Evolutionary conservation across 2,113 vertebrate genomes (phyloP).

Genomic region (Furnarius figulus): DNA sequence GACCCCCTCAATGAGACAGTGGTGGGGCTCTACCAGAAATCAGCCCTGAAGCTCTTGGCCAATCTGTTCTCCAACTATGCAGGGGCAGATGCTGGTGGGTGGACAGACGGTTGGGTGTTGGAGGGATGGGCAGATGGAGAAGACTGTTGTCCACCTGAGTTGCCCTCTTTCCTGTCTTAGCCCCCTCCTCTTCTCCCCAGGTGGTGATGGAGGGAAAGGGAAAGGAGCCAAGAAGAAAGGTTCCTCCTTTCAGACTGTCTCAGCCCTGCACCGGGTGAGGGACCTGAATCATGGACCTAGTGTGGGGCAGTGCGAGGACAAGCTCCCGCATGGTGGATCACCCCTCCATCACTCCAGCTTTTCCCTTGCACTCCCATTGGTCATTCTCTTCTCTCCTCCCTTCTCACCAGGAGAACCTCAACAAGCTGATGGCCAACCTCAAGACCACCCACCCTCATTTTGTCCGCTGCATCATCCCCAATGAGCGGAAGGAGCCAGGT

Average conservation of each 20-base stretch:
- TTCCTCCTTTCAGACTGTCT: slow-evolving; percentile 92
- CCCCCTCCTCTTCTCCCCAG: neutral
- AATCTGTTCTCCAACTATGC: slow-evolving; percentile 83
- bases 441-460: slow-evolving; percentile 93
- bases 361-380: neutral
- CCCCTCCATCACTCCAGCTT: too few species aligned
- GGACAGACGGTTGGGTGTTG: neutral
- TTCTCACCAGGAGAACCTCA: slow-evolving; percentile 85
- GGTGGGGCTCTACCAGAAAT: slow-evolving; percentile 3
- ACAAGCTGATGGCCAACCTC: slow-evolving; percentile 94
- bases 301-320: neutral
- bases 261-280: slow-evolving; percentile 88
- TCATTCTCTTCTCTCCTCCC: neutral
- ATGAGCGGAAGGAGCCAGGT: slow-evolving; percentile 91
- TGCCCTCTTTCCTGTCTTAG: neutral
- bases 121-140: neutral
- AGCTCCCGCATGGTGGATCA: neutral
- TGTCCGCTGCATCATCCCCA: slow-evolving; percentile 92
- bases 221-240: slow-evolving; percentile 92
- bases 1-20: neutral
- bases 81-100: slow-evolving; percentile 78
- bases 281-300: neutral
- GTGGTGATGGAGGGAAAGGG: slow-evolving; percentile 66
- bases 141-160: neutral
- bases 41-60: slow-evolving; percentile 80